Evolutionary conservation across 2,113 vertebrate species (phyloP).

Genomic region (Hydrochoerus hydrochaeris): DNA sequence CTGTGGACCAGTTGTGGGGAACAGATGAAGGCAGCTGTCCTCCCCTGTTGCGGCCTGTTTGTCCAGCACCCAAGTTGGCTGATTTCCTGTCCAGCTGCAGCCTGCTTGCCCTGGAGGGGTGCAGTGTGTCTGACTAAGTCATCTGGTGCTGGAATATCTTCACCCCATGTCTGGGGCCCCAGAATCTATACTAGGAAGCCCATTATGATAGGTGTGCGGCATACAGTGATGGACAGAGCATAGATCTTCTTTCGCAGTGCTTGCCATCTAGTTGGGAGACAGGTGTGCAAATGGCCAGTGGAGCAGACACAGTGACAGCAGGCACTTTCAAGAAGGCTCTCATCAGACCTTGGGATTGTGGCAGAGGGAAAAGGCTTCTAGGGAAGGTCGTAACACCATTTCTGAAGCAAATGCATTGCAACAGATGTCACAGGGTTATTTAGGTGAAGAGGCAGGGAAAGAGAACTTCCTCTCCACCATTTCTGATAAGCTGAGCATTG

Average conservation of each 20-base stretch:
- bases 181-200: background rate
- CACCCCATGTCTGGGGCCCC: background rate
- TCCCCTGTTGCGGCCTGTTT: background rate
- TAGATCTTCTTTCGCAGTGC: background rate
- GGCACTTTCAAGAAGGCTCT: background rate
- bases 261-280: background rate
- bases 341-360: background rate
- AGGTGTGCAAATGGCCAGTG: background rate
- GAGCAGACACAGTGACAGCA: background rate
- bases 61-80: background rate
- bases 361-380: background rate
- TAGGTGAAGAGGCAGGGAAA: background rate
- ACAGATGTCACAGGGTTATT: background rate
- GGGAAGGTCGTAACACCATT: background rate
- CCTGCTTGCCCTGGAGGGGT: background rate
- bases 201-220: background rate
- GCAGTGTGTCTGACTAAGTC: background rate
- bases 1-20: background rate
- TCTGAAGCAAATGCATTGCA: background rate
- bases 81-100: background rate
- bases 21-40: background rate
- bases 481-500: constrained; percentile 9
- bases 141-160: background rate
- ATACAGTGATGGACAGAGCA: background rate
- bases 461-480: constrained; percentile 10